phyloP scores from a whole-genome alignment of 2,888 invertebrate species.

The Chymomyza caudatula region DNA sequence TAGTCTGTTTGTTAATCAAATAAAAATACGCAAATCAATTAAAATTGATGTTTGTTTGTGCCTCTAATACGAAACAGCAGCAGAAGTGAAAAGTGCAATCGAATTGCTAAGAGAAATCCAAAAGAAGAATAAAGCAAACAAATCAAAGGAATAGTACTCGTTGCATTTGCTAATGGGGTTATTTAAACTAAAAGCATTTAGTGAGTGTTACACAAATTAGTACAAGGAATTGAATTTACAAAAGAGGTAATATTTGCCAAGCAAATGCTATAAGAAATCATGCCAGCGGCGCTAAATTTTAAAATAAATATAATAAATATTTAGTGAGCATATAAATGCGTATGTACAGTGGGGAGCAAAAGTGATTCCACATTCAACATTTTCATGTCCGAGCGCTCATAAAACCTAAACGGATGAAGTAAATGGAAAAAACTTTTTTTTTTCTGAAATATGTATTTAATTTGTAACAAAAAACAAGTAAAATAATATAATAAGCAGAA shows the following conservation, averaged over 20 bases:
- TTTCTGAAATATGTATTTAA: too few species aligned
- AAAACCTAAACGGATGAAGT: too few species aligned
- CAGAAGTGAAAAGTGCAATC: slow-evolving; percentile 16
- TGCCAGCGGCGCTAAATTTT: slow-evolving; percentile 44
- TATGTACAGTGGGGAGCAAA: too few species aligned
- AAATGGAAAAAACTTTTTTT: too few species aligned
- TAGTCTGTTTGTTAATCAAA: background rate
- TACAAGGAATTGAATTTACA: slow-evolving; percentile 10
- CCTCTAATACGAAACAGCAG: background rate
- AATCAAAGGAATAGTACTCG: background rate
- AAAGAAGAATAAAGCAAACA: background rate
- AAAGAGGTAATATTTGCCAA: background rate
- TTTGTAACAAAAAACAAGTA: too few species aligned
- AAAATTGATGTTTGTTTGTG: slow-evolving; percentile 1
- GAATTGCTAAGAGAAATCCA: background rate
- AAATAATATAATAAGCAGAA: slow-evolving; percentile 9
- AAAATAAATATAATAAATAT: slow-evolving; percentile 63
- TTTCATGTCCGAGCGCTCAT: too few species aligned
- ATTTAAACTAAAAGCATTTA: slow-evolving; percentile 5
- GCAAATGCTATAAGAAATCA: background rate
- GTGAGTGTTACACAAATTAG: slow-evolving; percentile 2
- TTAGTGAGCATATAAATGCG: background rate
- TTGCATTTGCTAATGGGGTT: slow-evolving; percentile 27
- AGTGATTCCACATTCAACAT: too few species aligned
- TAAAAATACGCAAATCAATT: background rate